Evolutionary conservation across 2,113 vertebrate genomes (phyloP).

Genomic region (Carlito syrichta): DNA sequence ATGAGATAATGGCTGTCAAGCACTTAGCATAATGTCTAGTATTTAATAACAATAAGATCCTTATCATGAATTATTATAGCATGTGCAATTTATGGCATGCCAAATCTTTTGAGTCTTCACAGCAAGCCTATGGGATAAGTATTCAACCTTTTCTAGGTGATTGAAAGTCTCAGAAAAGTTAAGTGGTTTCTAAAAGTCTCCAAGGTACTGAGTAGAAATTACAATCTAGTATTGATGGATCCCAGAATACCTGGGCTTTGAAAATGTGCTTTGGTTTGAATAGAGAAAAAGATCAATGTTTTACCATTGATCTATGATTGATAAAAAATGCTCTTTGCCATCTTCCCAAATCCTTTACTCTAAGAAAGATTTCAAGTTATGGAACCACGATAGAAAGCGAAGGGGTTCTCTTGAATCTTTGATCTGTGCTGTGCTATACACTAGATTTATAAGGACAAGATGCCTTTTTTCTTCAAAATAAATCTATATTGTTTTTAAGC

Average conservation of each 20-base stretch:
- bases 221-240: not conserved
- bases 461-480: not conserved
- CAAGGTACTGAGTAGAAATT: not conserved
- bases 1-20: not conserved
- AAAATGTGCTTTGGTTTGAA: not conserved
- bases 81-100: not conserved
- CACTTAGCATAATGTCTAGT: not conserved
- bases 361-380: not conserved
- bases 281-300: not conserved
- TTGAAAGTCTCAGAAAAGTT: not conserved
- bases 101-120: not conserved
- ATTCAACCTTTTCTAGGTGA: not conserved
- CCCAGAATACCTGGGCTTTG: not conserved
- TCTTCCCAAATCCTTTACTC: conserved; percentile 38
- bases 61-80: not conserved
- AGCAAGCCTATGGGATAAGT: not conserved
- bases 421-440: not conserved
- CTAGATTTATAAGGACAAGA: not conserved
- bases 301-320: not conserved
- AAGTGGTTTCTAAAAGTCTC: not conserved
- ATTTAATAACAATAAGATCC: not conserved
- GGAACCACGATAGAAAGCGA: not conserved
- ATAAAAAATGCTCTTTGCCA: not conserved
- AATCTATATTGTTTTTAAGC: not conserved
- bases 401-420: not conserved